Percentiles rank a stretch among this genome's conserved stretches.
Conservation (phyloP, 2,797 vertebrate species). For the Telmatherina bonti region DNA sequence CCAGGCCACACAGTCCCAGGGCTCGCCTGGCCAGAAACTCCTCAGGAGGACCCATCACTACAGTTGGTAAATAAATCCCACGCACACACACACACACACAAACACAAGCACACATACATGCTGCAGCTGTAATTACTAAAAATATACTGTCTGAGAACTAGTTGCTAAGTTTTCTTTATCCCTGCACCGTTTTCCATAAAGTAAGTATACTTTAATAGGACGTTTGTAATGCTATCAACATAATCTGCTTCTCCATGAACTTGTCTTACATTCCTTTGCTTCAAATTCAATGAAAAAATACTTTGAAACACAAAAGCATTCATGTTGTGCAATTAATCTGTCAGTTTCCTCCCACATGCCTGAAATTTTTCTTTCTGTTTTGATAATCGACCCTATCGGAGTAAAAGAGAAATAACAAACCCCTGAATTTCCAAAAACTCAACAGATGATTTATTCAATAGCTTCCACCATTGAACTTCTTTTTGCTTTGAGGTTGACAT, state of each 20-base stretch:
- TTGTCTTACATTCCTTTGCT: slow-evolving; percentile 12
- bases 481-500: slow-evolving; percentile 9
- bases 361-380: slow-evolving; percentile 48
- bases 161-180: slow-evolving; percentile 21
- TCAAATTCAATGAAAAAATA: slow-evolving; percentile 4
- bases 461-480: slow-evolving; percentile 24
- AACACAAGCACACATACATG: slow-evolving; percentile 15
- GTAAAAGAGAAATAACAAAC: slow-evolving; percentile 25
- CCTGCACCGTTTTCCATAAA: slow-evolving; percentile 11
- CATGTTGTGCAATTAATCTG: slow-evolving; percentile 18
- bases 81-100: not conserved
- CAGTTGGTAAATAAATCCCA: slow-evolving; percentile 87
- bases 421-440: slow-evolving; percentile 3
- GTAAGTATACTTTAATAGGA: slow-evolving; percentile 1
- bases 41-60: slow-evolving; percentile 87
- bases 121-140: slow-evolving; percentile 31
- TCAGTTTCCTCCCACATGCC: slow-evolving; percentile 42
- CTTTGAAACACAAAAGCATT: not conserved
- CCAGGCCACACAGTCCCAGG: slow-evolving; percentile 92
- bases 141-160: slow-evolving; percentile 40
- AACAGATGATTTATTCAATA: slow-evolving; percentile 49
- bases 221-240: not conserved
- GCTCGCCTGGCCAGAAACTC: slow-evolving; percentile 84
- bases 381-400: slow-evolving; percentile 41
- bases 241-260: not conserved